Conservation (phyloP, 1,140 invertebrate species). For the Caerostris extrusa region DNA sequence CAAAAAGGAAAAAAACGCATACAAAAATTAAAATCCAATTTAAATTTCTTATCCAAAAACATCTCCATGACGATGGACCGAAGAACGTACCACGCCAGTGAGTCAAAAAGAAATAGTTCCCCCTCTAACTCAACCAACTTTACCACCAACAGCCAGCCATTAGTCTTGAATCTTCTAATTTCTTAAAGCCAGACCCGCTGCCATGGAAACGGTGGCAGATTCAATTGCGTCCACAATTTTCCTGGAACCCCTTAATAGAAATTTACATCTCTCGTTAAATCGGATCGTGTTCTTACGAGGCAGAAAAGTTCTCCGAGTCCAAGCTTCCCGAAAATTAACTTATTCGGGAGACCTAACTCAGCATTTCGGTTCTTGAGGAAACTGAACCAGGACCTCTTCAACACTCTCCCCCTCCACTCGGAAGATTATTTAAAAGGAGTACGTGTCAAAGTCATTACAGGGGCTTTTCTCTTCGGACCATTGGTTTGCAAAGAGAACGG, state of each 20-base stretch:
- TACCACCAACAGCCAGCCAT: conserved; percentile 11
- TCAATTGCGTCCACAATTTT: conserved; percentile 10
- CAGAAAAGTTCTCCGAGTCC: conserved; percentile 31
- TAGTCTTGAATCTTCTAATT: not conserved
- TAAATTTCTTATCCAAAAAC: too few species aligned
- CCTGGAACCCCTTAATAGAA: conserved; percentile 13
- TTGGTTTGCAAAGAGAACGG: not conserved
- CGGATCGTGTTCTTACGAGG: conserved; percentile 47
- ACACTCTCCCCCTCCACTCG: not conserved
- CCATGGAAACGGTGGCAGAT: conserved; percentile 11
- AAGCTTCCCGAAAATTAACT: conserved; percentile 43
- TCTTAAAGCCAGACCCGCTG: not conserved
- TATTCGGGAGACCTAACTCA: conserved; percentile 2
- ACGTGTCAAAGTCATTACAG: conserved; percentile 37
- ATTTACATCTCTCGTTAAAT: conserved; percentile 51
- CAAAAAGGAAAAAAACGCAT: too few species aligned
- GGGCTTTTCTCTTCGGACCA: not conserved
- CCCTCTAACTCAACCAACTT: not conserved
- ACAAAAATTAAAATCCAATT: too few species aligned
- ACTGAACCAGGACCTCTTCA: not conserved
- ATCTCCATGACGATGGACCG: too few species aligned
- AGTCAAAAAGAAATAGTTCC: too few species aligned
- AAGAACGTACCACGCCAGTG: too few species aligned
- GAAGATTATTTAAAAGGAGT: conserved; percentile 30
- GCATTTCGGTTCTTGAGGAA: not conserved